Base-by-base conservation (phyloP, 2,888 invertebrate genomes). In the Drosophila formosana region DNA sequence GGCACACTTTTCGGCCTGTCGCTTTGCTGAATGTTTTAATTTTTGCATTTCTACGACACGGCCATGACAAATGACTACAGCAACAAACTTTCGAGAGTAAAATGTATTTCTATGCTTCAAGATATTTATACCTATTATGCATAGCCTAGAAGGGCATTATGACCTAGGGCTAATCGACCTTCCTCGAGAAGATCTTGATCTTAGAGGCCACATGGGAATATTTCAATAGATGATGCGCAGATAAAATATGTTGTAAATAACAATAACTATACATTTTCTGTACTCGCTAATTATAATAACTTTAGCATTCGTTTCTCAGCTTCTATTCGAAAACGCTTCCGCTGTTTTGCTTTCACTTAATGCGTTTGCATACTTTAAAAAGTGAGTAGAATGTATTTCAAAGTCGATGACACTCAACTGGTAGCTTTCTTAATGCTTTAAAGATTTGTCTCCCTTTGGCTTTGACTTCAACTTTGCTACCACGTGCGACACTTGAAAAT, bases 11-110 rank as follows among this genome's bases (percentile, higher is more conserved):
- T 80, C 28, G 63, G 68, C 52, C 80, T 66, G 67, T 56, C 76
- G 53, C 76, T 73, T 75, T 56, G 67, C 67, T 68, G 56, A 76
- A 76, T 76, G 72, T 76, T 76, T 76, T 76, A 67, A 76, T 76
- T 76, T 76, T 76, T 78, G 80, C 80, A 68, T 66, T 64, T 64
- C 34, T 50, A 41, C 52, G 61, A 62, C 56, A 26, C 23, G 13
- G 43, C 51, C 65, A 75, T 84, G 84, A 84, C 87, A 84, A 84
- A 84, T 87, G 83, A 83, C 84, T 87, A 75, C 72, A 75, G 79
- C 82, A 68, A 86, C 84, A 84, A 84, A 84, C 83, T 86, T 70
- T 70, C 37, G 32, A 37, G 8, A 23, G 18, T 1, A 47, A 60
- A 32, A 50, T 32, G 5, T 26, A 55, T 56, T 55, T 34, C 23